Evolutionary conservation across 2,888 invertebrate species (phyloP).

Genomic region (Lysandra coridon): DNA sequence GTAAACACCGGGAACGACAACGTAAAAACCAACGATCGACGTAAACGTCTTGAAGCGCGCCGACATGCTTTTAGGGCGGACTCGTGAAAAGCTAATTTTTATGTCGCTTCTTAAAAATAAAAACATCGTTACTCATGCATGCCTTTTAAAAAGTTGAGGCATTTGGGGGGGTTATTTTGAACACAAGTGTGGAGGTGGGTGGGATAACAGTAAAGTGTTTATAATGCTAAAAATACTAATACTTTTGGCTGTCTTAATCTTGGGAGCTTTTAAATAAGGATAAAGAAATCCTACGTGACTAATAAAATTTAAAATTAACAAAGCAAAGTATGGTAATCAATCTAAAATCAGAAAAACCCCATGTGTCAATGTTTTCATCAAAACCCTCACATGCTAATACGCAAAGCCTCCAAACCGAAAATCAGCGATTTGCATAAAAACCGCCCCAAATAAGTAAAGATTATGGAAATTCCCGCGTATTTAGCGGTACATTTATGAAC

Average conservation of each 20-base stretch:
- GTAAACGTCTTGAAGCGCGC: constrained; percentile 65
- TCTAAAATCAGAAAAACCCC: background rate
- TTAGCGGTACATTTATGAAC: constrained; percentile 20
- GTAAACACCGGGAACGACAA: constrained; percentile 66
- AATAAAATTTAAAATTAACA: no score
- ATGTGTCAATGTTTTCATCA: background rate
- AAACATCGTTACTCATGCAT: constrained; percentile 32
- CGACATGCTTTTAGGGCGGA: constrained; percentile 54
- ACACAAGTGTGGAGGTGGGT: background rate
- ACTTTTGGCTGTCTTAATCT: background rate
- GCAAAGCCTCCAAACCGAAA: constrained; percentile 15
- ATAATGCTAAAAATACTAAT: background rate
- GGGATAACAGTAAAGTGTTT: background rate
- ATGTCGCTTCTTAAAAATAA: constrained; percentile 43
- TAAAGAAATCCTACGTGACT: no score
- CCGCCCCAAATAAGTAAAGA: constrained; percentile 18
- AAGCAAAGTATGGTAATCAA: background rate
- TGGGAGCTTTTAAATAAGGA: no score
- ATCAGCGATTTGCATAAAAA: constrained; percentile 14
- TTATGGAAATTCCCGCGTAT: background rate
- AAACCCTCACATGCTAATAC: constrained; percentile 3
- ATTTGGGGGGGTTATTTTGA: background rate
- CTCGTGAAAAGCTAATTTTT: constrained; percentile 56
- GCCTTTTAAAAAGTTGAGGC: constrained; percentile 18
- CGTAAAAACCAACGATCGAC: constrained; percentile 73